phyloP scores from a whole-genome alignment of 2,797 vertebrate species.

The Masticophis lateralis region DNA sequence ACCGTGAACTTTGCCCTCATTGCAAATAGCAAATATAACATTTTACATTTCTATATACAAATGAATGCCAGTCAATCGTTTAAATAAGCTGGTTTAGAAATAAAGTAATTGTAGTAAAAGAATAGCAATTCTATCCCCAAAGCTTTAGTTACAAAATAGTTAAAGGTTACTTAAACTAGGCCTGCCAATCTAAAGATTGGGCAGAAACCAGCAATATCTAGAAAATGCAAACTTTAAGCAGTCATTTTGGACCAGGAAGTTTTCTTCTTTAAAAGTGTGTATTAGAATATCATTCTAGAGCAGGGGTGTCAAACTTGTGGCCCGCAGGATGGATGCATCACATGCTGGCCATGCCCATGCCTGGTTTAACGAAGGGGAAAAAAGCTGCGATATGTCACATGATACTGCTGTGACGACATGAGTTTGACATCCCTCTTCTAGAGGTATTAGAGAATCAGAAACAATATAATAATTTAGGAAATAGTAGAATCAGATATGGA shows the following conservation, averaged over 20 bases:
- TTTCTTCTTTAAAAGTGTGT: not conserved
- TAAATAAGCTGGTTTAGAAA: not conserved
- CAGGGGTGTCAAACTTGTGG: too few relatives aligned
- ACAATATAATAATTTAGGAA: not conserved
- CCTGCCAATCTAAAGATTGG: not conserved
- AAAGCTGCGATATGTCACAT: too few relatives aligned
- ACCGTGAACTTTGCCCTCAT: not conserved
- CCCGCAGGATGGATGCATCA: too few relatives aligned
- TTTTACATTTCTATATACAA: not conserved
- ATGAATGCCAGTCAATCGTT: not conserved
- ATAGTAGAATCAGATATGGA: not conserved
- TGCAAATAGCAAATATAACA: not conserved
- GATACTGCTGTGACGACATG: too few relatives aligned
- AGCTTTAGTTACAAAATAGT: not conserved
- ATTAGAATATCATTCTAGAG: not conserved
- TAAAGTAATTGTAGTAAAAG: too few relatives aligned
- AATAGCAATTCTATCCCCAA: not conserved
- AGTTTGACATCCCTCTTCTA: not conserved
- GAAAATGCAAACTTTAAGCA: not conserved
- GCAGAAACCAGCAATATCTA: not conserved
- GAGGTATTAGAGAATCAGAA: not conserved
- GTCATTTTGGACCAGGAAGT: not conserved
- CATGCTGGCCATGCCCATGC: too few relatives aligned
- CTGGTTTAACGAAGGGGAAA: too few relatives aligned
- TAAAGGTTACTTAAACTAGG: not conserved